Conservation (phyloP, 2,797 vertebrate species). For the Threskiornis aethiopicus region DNA sequence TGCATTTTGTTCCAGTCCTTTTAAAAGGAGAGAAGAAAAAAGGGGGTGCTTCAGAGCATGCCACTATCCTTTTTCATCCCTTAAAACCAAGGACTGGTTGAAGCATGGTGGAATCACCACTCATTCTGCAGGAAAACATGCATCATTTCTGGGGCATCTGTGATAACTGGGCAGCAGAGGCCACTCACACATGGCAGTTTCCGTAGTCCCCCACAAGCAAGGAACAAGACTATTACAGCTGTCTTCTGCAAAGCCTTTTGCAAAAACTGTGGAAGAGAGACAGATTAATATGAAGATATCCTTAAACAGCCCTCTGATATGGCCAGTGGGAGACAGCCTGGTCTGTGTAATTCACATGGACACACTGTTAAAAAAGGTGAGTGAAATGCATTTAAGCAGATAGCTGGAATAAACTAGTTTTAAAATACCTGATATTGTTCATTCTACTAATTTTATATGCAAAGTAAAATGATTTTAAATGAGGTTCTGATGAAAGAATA, state of each 20-base stretch:
- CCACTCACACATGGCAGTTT: background rate
- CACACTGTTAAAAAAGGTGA: background rate
- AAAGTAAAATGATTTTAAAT: background rate
- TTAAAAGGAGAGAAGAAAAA: background rate
- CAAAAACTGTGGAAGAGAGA: background rate
- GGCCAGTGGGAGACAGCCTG: background rate
- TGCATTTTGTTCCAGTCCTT: background rate
- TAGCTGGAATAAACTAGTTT: background rate
- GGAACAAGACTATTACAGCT: background rate
- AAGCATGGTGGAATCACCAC: background rate
- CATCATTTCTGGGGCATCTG: background rate
- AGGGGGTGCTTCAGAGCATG: background rate
- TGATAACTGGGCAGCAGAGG: background rate
- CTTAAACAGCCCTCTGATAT: background rate
- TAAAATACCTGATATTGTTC: background rate
- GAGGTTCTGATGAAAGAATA: background rate
- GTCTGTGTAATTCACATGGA: background rate
- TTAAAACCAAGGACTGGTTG: background rate
- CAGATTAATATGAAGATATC: background rate
- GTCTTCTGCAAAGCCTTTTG: background rate
- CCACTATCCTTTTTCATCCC: background rate
- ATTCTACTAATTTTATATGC: background rate
- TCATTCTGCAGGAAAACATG: rapidly evolving
- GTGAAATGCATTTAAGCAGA: background rate
- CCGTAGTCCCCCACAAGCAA: background rate